Evolutionary conservation across 2,113 vertebrate genomes (phyloP).

Genomic region (Numida meleagris): DNA sequence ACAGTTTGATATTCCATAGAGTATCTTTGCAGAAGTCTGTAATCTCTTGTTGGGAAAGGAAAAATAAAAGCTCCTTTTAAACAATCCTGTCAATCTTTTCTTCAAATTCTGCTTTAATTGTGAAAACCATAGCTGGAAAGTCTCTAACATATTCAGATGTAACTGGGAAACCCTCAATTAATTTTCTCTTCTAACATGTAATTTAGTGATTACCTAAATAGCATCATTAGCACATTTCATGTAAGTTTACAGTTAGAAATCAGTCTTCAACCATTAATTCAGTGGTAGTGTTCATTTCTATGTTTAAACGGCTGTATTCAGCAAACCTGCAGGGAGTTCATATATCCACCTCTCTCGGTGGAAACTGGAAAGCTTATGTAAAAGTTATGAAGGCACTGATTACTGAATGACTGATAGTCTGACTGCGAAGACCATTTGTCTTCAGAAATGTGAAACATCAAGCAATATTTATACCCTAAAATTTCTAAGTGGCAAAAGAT

Average conservation of each 20-base stretch:
- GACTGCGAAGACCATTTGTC: neutral
- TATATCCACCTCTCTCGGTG: neutral
- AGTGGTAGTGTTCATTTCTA: neutral
- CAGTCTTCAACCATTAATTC: neutral
- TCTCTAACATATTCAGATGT: neutral
- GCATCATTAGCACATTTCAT: no score
- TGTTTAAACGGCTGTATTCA: neutral
- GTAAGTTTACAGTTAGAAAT: no score
- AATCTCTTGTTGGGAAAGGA: neutral
- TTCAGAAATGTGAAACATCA: neutral
- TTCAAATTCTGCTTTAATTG: neutral
- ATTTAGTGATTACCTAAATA: neutral
- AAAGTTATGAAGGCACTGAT: neutral
- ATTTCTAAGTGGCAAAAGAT: neutral
- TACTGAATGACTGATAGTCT: neutral
- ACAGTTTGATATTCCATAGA: neutral
- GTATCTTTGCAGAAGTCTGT: neutral
- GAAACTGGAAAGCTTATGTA: neutral
- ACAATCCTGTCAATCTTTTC: neutral
- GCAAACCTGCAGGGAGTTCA: neutral
- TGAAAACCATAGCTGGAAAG: neutral
- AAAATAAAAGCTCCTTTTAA: constrained; percentile 22
- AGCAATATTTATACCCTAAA: neutral
- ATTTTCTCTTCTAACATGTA: neutral
- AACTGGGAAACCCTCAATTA: neutral